Evolutionary conservation across 2,888 invertebrate genomes (phyloP), one percentile per base, ranked within the genome.

Genomic region (Andrena praecox): DNA sequence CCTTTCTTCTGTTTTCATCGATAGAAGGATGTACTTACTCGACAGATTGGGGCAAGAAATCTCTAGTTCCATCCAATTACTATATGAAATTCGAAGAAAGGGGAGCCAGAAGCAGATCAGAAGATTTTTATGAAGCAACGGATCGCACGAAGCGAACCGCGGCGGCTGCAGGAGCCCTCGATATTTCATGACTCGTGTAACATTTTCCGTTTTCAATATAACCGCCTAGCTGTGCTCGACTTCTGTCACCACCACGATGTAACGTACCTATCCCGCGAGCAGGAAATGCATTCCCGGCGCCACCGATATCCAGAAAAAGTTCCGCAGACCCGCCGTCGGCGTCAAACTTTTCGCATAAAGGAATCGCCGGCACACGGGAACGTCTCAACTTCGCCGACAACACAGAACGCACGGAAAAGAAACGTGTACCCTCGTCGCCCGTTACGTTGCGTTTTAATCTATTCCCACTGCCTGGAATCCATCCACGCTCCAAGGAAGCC

Each of bases 141-240:
- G 60, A 35, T 33, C 8, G 33, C 33, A 50, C 35, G 29, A 68
- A 80, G 50, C 56, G 72, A 33, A 80, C 50, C 62, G 59, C 54
- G 42, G n/a, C 33, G 62, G 63, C 67, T 52, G 31, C 3, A 27
- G 60, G 48, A 64, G 64, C 67, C 66, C 74, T 72, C 64, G 82
- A 81, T 81, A 81, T 76, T 82, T 71, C 81, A 68, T 64, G 76
- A 71, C 63, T 76, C 72, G 1, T 81, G 81, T 69, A 76, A 76
- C 76, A 64, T 81, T 72, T 67, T 66, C 71, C 82, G 82, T 77
- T 82, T 83, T 83, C 83, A 83, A 84, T 84, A 84, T 72, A 77
- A 81, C 82, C 77, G 82, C 77, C 77, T 69, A 72, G 52, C 64
- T 67, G 62, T 69, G 66, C 70, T 68, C 79, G 83, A 79, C 72